Evolutionary conservation across 2,113 vertebrate genomes (phyloP).

Genomic region (Notarius quadriscutis): DNA sequence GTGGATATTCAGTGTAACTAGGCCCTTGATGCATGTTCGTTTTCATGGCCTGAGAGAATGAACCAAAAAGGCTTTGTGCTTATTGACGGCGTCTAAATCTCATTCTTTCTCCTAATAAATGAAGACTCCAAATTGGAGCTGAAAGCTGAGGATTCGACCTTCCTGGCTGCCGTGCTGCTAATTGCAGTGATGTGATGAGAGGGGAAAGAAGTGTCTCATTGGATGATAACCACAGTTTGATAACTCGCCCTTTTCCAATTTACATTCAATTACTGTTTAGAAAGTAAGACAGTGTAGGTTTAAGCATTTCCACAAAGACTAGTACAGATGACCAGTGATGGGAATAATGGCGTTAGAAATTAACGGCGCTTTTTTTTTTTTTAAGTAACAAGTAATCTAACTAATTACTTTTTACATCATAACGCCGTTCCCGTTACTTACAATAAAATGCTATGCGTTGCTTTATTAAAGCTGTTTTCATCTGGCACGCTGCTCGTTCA

Average conservation of each 20-base stretch:
- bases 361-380: too few species aligned
- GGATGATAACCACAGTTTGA: background rate
- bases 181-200: conserved; percentile 47
- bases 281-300: background rate
- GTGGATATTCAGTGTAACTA: background rate
- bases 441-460: too few species aligned
- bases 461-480: too few species aligned
- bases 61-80: background rate
- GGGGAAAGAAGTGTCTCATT: conserved; percentile 17
- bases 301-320: background rate
- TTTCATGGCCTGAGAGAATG: background rate
- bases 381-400: too few species aligned
- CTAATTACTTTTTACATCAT: too few species aligned
- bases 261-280: conserved; percentile 21
- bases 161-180: conserved; percentile 28
- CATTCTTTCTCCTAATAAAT: background rate
- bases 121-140: background rate
- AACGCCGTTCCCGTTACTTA: too few species aligned
- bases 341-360: too few species aligned
- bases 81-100: background rate
- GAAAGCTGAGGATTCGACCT: conserved; percentile 25
- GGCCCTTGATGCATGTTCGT: background rate
- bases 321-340: background rate
- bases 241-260: conserved; percentile 17
- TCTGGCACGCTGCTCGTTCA: too few species aligned